A percentile compares a stretch with the other conserved stretches of the same genome.
These are phyloP conservation scores for Perodicticus potto DNA, from an alignment of 2,797 vertebrate species.

Conservation along the genomic window DNA sequence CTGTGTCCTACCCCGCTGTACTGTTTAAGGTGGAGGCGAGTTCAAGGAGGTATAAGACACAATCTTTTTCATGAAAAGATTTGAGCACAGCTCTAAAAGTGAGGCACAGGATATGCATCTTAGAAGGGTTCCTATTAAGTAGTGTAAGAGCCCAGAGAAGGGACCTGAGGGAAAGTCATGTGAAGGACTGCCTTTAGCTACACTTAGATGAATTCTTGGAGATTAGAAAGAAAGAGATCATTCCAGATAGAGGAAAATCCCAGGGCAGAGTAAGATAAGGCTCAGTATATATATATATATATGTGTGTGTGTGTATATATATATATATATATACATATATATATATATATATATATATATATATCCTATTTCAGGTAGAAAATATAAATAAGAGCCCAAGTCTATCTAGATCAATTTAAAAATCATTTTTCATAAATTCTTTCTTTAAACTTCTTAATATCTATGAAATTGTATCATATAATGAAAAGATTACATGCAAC, in stretches of 20 bases:
- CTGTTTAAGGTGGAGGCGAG: not conserved
- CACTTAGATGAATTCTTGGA: not conserved
- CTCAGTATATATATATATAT: not conserved
- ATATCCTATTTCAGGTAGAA: conserved; percentile 5
- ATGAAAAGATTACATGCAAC: not conserved
- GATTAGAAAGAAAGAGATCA: not conserved
- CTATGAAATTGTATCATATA: not conserved
- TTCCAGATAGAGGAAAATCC: not conserved
- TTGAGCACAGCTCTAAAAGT: not conserved
- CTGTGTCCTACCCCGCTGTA: not conserved
- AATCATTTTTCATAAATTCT: not conserved
- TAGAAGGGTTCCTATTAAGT: not conserved
- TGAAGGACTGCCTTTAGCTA: not conserved
- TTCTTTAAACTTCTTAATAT: not conserved
- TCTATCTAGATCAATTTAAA: not conserved
- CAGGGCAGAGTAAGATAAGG: not conserved
- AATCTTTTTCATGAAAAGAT: not conserved
- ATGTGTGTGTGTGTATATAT: no score
- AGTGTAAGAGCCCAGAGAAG: not conserved
- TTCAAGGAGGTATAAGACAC: not conserved
- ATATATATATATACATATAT: no score
- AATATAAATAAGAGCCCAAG: not conserved
- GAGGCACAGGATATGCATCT: accelerated
- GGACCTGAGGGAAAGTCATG: not conserved
- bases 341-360: no score